Base-by-base conservation (phyloP, 1,140 invertebrate genomes). In the Asobara japonica region DNA sequence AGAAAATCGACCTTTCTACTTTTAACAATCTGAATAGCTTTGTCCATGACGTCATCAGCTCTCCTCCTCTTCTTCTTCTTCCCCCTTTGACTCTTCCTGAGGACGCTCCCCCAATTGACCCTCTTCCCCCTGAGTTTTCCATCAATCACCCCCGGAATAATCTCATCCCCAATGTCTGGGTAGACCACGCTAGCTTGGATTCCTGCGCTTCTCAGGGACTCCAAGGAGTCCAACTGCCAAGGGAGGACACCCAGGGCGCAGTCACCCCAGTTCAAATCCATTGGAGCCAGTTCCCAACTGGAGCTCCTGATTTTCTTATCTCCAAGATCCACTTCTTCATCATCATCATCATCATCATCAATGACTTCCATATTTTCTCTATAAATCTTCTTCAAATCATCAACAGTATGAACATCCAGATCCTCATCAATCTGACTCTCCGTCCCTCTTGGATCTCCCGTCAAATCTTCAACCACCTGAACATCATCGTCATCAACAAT, bases 241-340 rank as follows among this genome's bases (percentile, higher is more conserved):
- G 87, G 87, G 30, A 88, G 65, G 68, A 84, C 74, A 65, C 87
- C 87, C 68, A 87, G 82, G 13, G 84, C 81, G 76, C 78, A 82
- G 18, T 36, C 67, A 11, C 51, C 65, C 87, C 86, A 87, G 56
- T 83, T 72, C 36, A 72, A 67, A 69, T 79, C 72, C 79, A 75
- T 69, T 33, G 65, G 8, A 60, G 77, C 77, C 33, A 79, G 29
- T 75, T 77, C 68, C 78, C 82, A 80, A 38, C 75, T 65, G 11
- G n/a, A 67, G 72, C 82, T 85, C 18, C 83, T 79, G 51, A 83
- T 77, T 31, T 65, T 76, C 65, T 74, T 22, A 65, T 83, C 81
- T 3, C 56, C 65, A 16, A 80, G 66, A 27, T 78, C 29, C 1
- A 41, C 4, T 48, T 29, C 67, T 41, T 73, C 10, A 5, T 73